A percentile compares a stretch with the other conserved stretches of the same genome.
Conservation (phyloP, 2,113 vertebrate species). For the Pitta sordida region DNA sequence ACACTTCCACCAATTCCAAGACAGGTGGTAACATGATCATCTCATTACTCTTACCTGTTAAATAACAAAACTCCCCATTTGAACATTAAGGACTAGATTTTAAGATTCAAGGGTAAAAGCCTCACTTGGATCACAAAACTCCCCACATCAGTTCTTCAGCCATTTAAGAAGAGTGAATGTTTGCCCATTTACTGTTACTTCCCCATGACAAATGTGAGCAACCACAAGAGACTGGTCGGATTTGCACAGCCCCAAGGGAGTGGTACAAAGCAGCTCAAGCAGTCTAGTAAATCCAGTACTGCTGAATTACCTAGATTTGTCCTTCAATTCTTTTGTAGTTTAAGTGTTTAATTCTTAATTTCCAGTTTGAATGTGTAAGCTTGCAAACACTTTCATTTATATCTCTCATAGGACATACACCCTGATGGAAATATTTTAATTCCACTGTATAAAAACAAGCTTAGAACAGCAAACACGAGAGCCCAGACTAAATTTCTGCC, state of each 20-base stretch:
- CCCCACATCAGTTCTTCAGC: not conserved
- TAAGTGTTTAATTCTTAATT: not conserved
- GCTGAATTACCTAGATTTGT: not conserved
- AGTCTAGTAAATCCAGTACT: not conserved
- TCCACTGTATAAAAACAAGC: not conserved
- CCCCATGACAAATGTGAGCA: not conserved
- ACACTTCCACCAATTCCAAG: not conserved
- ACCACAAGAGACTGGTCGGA: not conserved
- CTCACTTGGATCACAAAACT: not conserved
- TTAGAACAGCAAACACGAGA: not conserved
- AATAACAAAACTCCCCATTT: not conserved
- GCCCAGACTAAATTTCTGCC: not conserved
- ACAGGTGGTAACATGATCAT: not conserved
- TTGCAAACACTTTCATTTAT: not conserved
- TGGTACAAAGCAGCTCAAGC: rapidly evolving
- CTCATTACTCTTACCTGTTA: not conserved
- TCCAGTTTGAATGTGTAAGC: not conserved
- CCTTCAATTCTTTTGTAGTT: not conserved
- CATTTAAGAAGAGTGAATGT: not conserved
- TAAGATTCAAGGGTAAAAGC: not conserved
- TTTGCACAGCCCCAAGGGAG: not conserved
- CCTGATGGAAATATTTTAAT: not conserved
- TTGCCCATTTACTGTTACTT: not conserved
- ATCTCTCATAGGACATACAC: not conserved
- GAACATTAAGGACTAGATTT: not conserved